Base-by-base conservation (phyloP, 2,113 vertebrate species). In the Nerophis ophidion region DNA sequence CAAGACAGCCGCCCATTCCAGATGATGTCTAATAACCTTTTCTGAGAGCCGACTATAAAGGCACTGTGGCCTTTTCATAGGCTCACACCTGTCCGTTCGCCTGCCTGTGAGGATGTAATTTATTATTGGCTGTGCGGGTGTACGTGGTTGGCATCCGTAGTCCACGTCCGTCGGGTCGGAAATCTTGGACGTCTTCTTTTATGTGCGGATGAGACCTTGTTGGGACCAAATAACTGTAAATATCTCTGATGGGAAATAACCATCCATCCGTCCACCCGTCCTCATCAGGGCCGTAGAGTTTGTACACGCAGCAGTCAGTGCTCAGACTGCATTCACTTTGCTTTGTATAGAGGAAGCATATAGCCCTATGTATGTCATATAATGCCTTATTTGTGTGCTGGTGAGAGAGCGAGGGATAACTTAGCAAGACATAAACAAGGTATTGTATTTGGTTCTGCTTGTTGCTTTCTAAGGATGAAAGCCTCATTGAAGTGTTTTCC, bases 1-100 rank as follows among this genome's bases (percentile, higher is more conserved):
- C 48, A 65, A 84, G 84, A 84, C 81, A 78, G 71, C 67, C 63
- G 77, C 60, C 71, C 80, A 65, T 87, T 84, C 80, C 40, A 44
- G 71, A 73, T 90, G 88, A 90, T 84, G 81, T 82, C 81, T 76
- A 84, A 87, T 89, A 89, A 89, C 88, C 88, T 89, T 91, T 89
- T 82, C 80, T 83, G 70, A 81, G 81, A 70, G 80, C 84, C 83
- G 74, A 79, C 77, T 84, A 77, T 89, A 84, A 89, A 87, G 85
- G 80, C 77, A 75, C 73, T 4, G 46, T 90, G 87, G 81, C 89
- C 85, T 89, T 89, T 90, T 85, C 84, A 81, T 75, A 81, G 77
- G 73, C 70, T 50, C 72, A 62, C 79, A 73, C 82, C 81, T 86
- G 79, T 75, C 70, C 81, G 63, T 65, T 33, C 55, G 58, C 68